These are phyloP conservation scores for Archips crataeganus DNA, from an alignment of 2,888 invertebrate species.

Conservation along the genomic window DNA sequence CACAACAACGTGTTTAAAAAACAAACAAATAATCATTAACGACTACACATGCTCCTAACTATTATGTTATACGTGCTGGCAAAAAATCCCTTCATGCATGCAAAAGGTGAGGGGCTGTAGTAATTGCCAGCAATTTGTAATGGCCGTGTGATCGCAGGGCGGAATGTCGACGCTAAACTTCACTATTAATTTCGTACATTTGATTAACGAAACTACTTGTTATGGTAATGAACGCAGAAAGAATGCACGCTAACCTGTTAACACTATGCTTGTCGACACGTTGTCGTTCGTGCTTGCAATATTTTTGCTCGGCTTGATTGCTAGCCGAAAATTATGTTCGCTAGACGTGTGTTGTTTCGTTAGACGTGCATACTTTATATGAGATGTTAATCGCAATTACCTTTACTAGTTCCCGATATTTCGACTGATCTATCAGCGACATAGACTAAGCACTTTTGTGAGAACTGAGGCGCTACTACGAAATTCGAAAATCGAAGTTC, in stretches of 20 bases:
- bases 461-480: no score
- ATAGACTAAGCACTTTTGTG: no score
- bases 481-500: no score
- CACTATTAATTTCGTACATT: conserved; percentile 85
- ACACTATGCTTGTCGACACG: conserved; percentile 81
- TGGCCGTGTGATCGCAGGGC: conserved; percentile 82
- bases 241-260: conserved; percentile 82
- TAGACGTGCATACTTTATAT: no score
- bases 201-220: conserved; percentile 86
- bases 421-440: no score
- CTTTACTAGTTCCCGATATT: no score
- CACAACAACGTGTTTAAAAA: conserved; percentile 24
- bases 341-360: conserved; percentile 61
- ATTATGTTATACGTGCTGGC: conserved; percentile 60
- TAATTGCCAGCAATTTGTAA: conserved; percentile 83
- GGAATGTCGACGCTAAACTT: conserved; percentile 82
- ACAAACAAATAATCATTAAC: conserved; percentile 51
- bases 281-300: conserved; percentile 78
- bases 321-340: conserved; percentile 45
- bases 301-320: conserved; percentile 76
- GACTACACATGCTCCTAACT: conserved; percentile 52
- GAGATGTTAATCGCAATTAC: no score
- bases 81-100: conserved; percentile 61
- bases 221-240: conserved; percentile 84
- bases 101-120: conserved; percentile 66